Base-by-base conservation (phyloP, 2,797 vertebrate genomes). In the Alca torda region DNA sequence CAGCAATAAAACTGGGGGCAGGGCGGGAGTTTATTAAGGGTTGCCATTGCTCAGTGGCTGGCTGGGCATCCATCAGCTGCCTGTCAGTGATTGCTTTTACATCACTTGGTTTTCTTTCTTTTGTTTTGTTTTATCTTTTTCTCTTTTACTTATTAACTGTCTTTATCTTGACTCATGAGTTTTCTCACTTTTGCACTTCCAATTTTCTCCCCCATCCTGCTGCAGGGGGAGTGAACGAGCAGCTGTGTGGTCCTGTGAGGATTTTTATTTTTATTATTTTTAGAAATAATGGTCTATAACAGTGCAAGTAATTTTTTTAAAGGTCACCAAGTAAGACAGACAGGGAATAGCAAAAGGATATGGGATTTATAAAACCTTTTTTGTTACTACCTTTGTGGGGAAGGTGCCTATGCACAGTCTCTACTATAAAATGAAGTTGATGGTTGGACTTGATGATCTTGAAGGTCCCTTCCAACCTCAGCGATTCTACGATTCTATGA, bases 221-320 rank as follows among this genome's bases (percentile, higher is more conserved):
- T 72, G 41, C 37, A 57, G 21, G 16, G 7, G 8, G 7, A 70
- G 33, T 23, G 28, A 84, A 11, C 0, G 0, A 46, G 76, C 0
- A 0, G 25, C 13, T 68, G 7, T n/a, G 41, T 57, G 13, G 12
- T 23, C 48, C 13, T 91, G 23, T 46, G n/a, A 72, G 28, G 8
- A 61, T 25, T 80, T 17, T 64, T 77, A 13, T 39, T 83, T 5
- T 48, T 53, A 14, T 57, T 50, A 33, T 37, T 72, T 41, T 78
- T 72, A 53, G 16, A 54, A 86, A 48, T 37, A 69, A 26, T 6
- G 2, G 3, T 41, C 41, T 69, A 0, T 23, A 57, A 54, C 11
- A 28, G 13, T n/a, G 25, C 8, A 76, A 82, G 11, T 21, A 37
- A 13, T 48, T 59, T 10, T 61, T 48, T 84, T 13, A 70, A 50